These are phyloP conservation scores for Todus mexicanus DNA, from an alignment of 2,797 vertebrate genomes.

Conservation along the genomic window DNA sequence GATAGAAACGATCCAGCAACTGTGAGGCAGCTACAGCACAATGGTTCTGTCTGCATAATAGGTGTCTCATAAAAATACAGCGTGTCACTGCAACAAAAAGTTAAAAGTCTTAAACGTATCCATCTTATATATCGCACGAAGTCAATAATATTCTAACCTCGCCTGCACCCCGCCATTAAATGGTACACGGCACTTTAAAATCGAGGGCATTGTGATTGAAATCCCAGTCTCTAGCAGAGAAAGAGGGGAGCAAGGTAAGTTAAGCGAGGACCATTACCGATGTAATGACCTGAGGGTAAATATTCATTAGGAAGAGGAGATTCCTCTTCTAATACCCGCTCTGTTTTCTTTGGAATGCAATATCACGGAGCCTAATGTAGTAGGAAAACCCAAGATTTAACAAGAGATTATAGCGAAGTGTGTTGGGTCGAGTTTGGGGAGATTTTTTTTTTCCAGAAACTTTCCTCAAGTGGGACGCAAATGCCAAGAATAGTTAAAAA, in stretches of 20 bases:
- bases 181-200: conserved; percentile 51
- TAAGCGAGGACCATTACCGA: conserved; percentile 60
- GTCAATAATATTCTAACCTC: conserved; percentile 64
- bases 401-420: conserved; percentile 17
- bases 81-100: conserved; percentile 50
- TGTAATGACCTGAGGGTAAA: conserved; percentile 73
- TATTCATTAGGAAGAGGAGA: conserved; percentile 77
- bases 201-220: conserved; percentile 58
- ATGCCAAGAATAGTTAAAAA: not conserved
- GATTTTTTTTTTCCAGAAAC: not conserved
- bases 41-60: conserved; percentile 58
- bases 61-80: conserved; percentile 54
- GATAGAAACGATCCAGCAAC: conserved; percentile 48
- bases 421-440: not conserved
- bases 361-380: conserved; percentile 51
- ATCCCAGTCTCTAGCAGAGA: conserved; percentile 31
- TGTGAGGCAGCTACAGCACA: conserved; percentile 52
- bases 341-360: conserved; percentile 69
- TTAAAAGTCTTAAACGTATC: conserved; percentile 68
- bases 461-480: not conserved
- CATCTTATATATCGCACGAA: conserved; percentile 39
- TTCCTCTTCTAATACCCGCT: conserved; percentile 62
- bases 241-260: conserved; percentile 68
- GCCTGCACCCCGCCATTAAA: conserved; percentile 49
- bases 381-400: conserved; percentile 41